These are phyloP conservation scores for Drosophila sturtevanti DNA, from an alignment of 1,140 invertebrate species.

Conservation along the genomic window DNA sequence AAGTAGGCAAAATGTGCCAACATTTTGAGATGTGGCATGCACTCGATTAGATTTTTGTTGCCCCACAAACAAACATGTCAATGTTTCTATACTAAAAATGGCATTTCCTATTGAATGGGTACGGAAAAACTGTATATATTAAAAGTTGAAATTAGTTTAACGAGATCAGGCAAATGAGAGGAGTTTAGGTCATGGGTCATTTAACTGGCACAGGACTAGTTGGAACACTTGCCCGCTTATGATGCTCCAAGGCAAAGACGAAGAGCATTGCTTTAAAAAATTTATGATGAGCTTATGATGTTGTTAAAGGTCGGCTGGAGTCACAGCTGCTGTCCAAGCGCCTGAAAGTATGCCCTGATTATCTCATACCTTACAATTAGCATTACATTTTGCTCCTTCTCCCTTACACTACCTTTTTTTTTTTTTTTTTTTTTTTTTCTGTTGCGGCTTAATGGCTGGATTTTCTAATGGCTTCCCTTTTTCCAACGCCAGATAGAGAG, in stretches of 20 bases:
- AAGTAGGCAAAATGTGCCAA: constrained; percentile 42
- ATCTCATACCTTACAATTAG: constrained; percentile 52
- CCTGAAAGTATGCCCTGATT: constrained; percentile 42
- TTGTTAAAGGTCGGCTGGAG: constrained; percentile 34
- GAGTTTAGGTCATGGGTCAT: constrained; percentile 68
- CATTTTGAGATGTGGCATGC: constrained; percentile 45
- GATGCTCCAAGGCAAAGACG: background rate
- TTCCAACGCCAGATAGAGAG: background rate
- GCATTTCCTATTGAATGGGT: constrained; percentile 26
- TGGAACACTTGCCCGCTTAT: constrained; percentile 2
- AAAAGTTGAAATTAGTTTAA: constrained; percentile 50
- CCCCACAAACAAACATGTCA: constrained; percentile 36
- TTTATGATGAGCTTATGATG: constrained; percentile 59
- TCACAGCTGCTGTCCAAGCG: constrained; percentile 30
- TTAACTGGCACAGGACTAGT: constrained; percentile 31
- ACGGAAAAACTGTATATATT: constrained; percentile 15
- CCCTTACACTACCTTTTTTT: no score
- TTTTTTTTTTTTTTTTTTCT: background rate
- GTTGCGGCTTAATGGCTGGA: background rate
- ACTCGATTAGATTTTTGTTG: constrained; percentile 62
- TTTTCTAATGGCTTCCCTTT: constrained; percentile 41
- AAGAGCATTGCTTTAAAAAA: constrained; percentile 44
- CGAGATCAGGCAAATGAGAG: constrained; percentile 56
- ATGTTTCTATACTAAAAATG: constrained; percentile 12
- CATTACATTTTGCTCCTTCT: constrained; percentile 26